Base-by-base conservation (phyloP, 2,888 invertebrate species). In the Rotaria magnacalcarata region DNA sequence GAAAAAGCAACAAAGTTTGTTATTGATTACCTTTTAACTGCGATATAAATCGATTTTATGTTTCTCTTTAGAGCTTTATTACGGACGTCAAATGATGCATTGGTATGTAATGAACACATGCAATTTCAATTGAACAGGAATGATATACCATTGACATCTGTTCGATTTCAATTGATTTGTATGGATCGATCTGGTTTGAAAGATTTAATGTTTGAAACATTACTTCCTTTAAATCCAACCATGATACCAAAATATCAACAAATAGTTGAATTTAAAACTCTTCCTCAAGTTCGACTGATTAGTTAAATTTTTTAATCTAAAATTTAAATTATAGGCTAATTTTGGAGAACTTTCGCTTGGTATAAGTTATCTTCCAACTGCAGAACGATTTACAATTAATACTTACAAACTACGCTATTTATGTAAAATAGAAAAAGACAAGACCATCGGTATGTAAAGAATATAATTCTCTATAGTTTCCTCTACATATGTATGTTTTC, bases 351-450 rank as follows among this genome's bases (percentile, higher is more conserved):
- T 74, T 5, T 74, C 8, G 41, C 7, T 74, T 34, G 74, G 41
- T 19, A 34, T 74, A 11, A 74, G 74, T 74, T 74, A 74, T 74
- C 43, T 74, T 21, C 74, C 74, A 74, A 74, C 74, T 41, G 16
- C 74, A 41, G 74, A 74, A 43, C 74, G 74, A 41, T 43, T 74
- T 19, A 74, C 74, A 41, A 74, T 74, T 74, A 41, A 34, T 41
- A 41, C 41, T 41, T 21, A 41, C 11, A 74, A 74, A 74, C 10
- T 74, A 74, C 34, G 41, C 21, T 74, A 43, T 34, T 74, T 74
- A 7, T 74, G 74, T 74, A 74, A 74, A 74, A 43, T 21, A 43
- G 74, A 74, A 41, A 34, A 74, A 74, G 43, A 74, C 1, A 74
- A 21, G 16, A 74, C 21, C 19, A 43, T 21, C 1, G 74, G 74